Evolutionary conservation across 2,113 vertebrate genomes (phyloP).

Genomic region (Sciurus niger): DNA sequence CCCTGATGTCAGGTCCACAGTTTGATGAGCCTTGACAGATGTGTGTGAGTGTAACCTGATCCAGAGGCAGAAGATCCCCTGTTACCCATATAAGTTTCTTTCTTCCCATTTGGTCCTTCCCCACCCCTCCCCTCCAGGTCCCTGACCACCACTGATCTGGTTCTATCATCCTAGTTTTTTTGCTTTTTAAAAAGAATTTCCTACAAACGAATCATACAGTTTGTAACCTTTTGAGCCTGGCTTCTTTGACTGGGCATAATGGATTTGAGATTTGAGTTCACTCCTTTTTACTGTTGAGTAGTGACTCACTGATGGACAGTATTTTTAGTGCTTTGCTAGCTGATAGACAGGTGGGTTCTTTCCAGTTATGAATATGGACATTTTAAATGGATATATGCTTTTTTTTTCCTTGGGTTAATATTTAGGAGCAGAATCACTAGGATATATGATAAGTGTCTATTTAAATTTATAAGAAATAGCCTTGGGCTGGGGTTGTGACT

Average conservation of each 20-base stretch:
- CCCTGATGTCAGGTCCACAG: neutral
- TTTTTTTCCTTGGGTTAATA: neutral
- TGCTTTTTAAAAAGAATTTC: neutral
- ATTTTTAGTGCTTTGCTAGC: neutral
- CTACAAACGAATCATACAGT: neutral
- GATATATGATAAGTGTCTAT: neutral
- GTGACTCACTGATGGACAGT: neutral
- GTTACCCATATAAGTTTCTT: neutral
- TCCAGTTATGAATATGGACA: neutral
- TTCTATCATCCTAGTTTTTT: neutral
- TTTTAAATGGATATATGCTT: neutral
- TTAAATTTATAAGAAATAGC: neutral
- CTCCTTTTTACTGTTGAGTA: neutral
- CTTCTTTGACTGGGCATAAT: neutral
- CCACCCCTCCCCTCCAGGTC: neutral
- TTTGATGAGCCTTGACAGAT: slow-evolving; percentile 4
- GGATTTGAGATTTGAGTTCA: neutral
- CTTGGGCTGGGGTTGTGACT: too few relatives aligned
- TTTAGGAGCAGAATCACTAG: neutral
- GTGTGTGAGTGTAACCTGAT: neutral
- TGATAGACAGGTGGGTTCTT: neutral
- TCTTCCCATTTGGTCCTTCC: too few relatives aligned
- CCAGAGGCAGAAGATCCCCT: neutral
- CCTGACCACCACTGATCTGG: neutral
- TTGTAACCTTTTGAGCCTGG: neutral